Evolutionary conservation across 2,888 invertebrate genomes (phyloP), one percentile per base, ranked within the genome.

Genomic region (Eupithecia abbreviata): DNA sequence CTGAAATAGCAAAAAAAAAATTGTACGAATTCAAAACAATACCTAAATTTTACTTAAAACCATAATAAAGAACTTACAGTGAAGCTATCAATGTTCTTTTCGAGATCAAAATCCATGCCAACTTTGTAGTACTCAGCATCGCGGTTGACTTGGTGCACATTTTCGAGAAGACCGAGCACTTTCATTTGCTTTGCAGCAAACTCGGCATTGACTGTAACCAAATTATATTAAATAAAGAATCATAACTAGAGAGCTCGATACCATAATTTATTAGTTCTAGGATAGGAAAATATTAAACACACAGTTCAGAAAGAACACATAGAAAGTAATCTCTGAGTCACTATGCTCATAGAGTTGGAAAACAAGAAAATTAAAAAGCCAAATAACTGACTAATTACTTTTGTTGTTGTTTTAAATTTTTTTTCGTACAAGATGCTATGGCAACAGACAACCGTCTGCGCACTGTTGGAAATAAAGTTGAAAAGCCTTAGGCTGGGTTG

Each of bases 141-240:
- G 15, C 76, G 72, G 82, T 92, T 88, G 4, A 89, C 75, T 84
- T 92, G 95, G 47, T 91, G 87, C 9, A 93, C 88, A 78, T 93
- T 91, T 83, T 93, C 90, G 81, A 95, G 91, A 6, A 96, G 91
- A 13, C 90, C 88, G 62, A 95, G 88, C 71, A 96, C 84, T 79
- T 89, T 90, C 84, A 92, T 93, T 83, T 96, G 95, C 66, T 86
- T 86, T 5, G 77, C 72, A 12, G 93, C 82, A 71, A 88, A 91
- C 0, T 82, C 77, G 4, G 84, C 79, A 47, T 86, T 85, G 74
- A 89, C 90, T 90, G 79, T 71, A 82, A 83, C 70, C 69, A 77
- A 80, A 72, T 66, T 30, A 30, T 51, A 58, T 5, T 18, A 0
- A n/a, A 7, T n/a, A n/a, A 18, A 18, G 2, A 58, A 18, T 58